Conservation (phyloP, 2,888 invertebrate species). For the Parnassius apollo region DNA sequence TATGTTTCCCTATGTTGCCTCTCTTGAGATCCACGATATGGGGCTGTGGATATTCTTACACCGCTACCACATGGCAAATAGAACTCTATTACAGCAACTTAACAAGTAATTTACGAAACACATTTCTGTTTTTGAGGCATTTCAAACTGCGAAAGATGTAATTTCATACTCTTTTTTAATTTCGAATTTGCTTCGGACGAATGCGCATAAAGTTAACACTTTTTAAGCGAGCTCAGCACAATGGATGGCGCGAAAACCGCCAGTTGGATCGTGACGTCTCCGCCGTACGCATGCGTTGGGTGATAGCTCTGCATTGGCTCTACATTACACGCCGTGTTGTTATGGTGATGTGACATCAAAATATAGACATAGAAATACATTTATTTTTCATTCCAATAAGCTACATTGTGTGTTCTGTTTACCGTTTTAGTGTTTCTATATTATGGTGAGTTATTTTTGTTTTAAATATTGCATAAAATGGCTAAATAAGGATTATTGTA, state of each 20-base stretch:
- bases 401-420: conserved; percentile 33
- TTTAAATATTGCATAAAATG: conserved; percentile 9
- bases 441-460: conserved; percentile 38
- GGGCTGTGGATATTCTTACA: no score
- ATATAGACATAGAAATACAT: conserved; percentile 51
- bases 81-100: no score
- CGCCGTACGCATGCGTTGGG: conserved; percentile 56
- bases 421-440: conserved; percentile 30
- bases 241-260: conserved; percentile 65
- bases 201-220: neutral
- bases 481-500: conserved; percentile 10
- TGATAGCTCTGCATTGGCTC: conserved; percentile 40
- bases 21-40: no score
- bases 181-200: conserved; percentile 6
- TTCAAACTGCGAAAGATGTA: neutral
- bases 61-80: no score
- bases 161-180: neutral
- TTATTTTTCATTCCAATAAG: conserved; percentile 25
- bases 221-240: no score
- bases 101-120: no score
- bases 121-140: no score
- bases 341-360: conserved; percentile 53
- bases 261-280: conserved; percentile 53
- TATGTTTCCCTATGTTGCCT: no score
- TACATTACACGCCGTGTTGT: conserved; percentile 44